Percentiles rank a stretch among this genome's conserved stretches.
These are phyloP conservation scores for Rafetus swinhoei DNA, from an alignment of 2,113 vertebrate species.

Conservation along the genomic window DNA sequence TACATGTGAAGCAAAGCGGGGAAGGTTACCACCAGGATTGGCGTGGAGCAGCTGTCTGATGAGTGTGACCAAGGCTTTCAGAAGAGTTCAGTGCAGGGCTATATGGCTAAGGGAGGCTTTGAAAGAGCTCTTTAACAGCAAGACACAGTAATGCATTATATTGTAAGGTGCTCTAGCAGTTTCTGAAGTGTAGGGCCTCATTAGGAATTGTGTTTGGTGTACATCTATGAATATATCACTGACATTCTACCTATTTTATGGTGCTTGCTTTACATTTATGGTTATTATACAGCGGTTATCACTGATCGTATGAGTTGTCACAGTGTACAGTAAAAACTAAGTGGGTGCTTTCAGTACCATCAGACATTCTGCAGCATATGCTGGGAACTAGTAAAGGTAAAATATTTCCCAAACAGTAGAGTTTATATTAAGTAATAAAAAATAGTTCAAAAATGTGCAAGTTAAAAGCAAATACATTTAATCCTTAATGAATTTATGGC, in stretches of 20 bases:
- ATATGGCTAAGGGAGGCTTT: not conserved
- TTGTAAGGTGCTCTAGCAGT: not conserved
- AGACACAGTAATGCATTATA: not conserved
- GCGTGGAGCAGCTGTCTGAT: too few relatives aligned
- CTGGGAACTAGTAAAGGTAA: not conserved
- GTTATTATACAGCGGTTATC: not conserved
- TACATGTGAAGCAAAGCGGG: not conserved
- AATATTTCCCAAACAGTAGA: not conserved
- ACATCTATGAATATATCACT: not conserved
- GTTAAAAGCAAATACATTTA: not conserved
- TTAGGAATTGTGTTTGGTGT: not conserved
- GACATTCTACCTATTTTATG: too few relatives aligned
- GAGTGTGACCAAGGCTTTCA: not conserved
- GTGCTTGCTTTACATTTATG: not conserved
- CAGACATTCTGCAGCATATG: not conserved
- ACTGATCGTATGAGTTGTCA: not conserved
- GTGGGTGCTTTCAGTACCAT: not conserved
- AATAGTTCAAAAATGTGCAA: not conserved
- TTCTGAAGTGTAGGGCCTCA: not conserved
- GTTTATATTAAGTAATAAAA: not conserved
- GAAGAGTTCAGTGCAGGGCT: not conserved
- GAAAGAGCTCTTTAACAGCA: not conserved
- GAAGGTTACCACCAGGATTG: not conserved
- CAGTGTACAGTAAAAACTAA: not conserved
- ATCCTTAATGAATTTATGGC: not conserved